phyloP scores from a whole-genome alignment of 2,797 vertebrate species.

The Sebastes hopkinsi region DNA sequence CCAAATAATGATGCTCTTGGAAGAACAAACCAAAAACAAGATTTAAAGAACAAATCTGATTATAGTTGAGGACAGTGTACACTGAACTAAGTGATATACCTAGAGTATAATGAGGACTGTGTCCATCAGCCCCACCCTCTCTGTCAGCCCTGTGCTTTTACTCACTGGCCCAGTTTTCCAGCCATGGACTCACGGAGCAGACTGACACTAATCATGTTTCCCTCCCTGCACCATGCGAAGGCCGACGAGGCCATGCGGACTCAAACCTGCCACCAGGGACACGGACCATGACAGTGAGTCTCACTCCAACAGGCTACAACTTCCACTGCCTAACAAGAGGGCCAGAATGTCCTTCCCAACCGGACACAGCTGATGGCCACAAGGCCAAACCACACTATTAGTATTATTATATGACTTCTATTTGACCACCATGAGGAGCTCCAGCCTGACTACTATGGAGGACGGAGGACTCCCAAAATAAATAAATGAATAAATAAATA shows the following conservation, averaged over 20 bases:
- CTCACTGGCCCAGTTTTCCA: constrained; percentile 20
- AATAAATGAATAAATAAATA: too few relatives aligned
- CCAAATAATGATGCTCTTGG: constrained; percentile 3
- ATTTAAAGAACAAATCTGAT: not conserved
- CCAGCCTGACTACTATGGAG: not conserved
- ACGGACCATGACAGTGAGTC: constrained; percentile 10
- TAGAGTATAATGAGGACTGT: not conserved
- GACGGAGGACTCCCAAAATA: too few relatives aligned
- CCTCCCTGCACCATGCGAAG: constrained; percentile 5
- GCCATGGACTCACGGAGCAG: not conserved
- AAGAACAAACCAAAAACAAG: not conserved
- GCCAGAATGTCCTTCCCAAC: not conserved
- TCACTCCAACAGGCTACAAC: constrained; percentile 15
- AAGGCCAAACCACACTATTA: not conserved
- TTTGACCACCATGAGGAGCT: not conserved
- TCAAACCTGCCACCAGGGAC: not conserved
- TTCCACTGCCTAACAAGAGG: constrained; percentile 3
- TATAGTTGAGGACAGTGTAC: not conserved
- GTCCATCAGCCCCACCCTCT: not conserved
- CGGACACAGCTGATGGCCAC: not conserved
- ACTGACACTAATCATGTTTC: constrained; percentile 48
- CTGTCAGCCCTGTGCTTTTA: not conserved
- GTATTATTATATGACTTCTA: not conserved
- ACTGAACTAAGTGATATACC: not conserved
- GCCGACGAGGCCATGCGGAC: not conserved